Percentiles rank a stretch among this genome's conserved stretches.
Conservation (phyloP, 2,113 vertebrate species). For the Sprattus sprattus region DNA sequence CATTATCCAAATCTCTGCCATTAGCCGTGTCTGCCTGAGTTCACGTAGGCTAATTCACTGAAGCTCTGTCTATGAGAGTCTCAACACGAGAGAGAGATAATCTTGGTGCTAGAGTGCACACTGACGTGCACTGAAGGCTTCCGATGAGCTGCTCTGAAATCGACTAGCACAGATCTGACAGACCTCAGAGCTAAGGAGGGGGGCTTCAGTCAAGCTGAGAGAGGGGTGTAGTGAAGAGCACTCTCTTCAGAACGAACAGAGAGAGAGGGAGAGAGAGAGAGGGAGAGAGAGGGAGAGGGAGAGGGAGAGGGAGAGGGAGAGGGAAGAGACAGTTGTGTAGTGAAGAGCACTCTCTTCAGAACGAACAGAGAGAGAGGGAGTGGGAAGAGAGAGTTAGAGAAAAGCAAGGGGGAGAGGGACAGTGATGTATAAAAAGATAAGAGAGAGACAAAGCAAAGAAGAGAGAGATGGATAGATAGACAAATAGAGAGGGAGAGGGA, state of each 20-base stretch:
- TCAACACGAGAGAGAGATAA: not conserved
- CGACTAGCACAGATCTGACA: not conserved
- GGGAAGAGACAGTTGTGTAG: not conserved
- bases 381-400: not conserved
- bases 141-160: not conserved
- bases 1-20: constrained; percentile 57
- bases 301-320: not conserved
- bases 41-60: not conserved
- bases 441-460: not conserved
- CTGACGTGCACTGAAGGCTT: not conserved
- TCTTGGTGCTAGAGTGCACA: not conserved
- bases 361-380: not conserved
- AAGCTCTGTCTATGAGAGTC: not conserved
- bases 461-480: not conserved
- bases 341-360: not conserved
- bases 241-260: not conserved
- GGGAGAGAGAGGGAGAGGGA: not conserved
- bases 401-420: not conserved
- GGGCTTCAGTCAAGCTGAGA: too few relatives aligned
- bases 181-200: too few relatives aligned
- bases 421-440: not conserved
- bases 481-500: not conserved
- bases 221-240: too few relatives aligned
- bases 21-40: not conserved
- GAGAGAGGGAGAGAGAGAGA: not conserved